A percentile compares a stretch with the other conserved stretches of the same genome.
These are phyloP conservation scores for Resseliella maxima DNA, from an alignment of 2,888 invertebrate species.

Conservation along the genomic window DNA sequence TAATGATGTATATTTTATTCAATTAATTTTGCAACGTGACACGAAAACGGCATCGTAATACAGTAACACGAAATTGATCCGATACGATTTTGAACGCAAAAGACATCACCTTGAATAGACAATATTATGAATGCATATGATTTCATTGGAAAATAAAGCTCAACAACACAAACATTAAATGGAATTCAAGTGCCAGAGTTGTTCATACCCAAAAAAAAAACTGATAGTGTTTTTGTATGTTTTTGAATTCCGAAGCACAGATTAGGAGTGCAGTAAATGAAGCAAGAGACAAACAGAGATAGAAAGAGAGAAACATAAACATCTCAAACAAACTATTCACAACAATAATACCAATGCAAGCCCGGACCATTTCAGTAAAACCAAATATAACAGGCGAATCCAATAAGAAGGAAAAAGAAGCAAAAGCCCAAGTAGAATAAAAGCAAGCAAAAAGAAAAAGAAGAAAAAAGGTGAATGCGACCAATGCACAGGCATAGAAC, in stretches of 20 bases:
- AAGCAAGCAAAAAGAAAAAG: neutral
- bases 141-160: neutral
- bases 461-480: neutral
- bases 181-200: neutral
- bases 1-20: too few species aligned
- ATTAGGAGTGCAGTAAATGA: neutral
- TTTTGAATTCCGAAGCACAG: slow-evolving; percentile 15
- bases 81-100: neutral
- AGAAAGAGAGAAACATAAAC: neutral
- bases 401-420: too few species aligned
- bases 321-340: neutral
- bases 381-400: neutral
- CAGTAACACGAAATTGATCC: neutral
- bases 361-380: neutral
- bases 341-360: neutral
- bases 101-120: neutral
- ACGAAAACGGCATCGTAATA: too few species aligned
- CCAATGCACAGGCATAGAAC: neutral
- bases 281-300: neutral
- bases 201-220: neutral
- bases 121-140: neutral
- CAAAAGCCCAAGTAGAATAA: too few species aligned
- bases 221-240: neutral
- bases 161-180: neutral
- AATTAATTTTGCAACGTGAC: too few species aligned